Base-by-base conservation (phyloP, 2,888 invertebrate genomes). In the Amorpha juglandis region DNA sequence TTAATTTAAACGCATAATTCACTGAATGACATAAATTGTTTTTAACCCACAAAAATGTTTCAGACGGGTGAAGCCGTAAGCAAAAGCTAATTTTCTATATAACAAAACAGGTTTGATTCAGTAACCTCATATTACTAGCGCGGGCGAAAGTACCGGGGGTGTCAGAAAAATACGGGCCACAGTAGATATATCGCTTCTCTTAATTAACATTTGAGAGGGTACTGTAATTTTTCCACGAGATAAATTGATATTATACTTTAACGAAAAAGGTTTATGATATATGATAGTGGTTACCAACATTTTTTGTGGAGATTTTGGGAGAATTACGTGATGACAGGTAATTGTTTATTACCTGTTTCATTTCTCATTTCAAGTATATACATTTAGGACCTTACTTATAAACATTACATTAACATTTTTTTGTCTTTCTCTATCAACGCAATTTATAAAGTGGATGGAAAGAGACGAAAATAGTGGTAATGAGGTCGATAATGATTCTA, bases 121-220 rank as follows among this genome's bases (percentile, higher is more conserved):
- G 75, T 71, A 69, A 71, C 71, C 50, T 70, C 69, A 73, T 72
- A 72, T 72, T 72, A 33, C n/a, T 50, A 7, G 50, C 53, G 53
- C 53, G 65, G 67, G 64, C 48, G 63, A 63, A 21, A 8, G 62
- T 55, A 53, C 66, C 62, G 68, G 48, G 35, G 12, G 47, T 62
- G 77, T 71, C 76, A 71, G 38, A 67, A 72, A 76, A 73, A 71
- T 51, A 67, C 63, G 16, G 67, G 7, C 68, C 70, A 64, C 50
- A 14, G 58, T 52, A 70, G 63, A 66, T 73, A 71, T 73, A 70
- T 73, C 64, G 70, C 67, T 69, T 68, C 64, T 48, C 51, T 67
- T 68, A 64, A 70, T 76, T 71, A 67, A 51, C 62, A 69, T 70
- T 70, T 68, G 64, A 66, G 63, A 63, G 65, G 62, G 52, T 48